Percentiles rank a stretch among this genome's conserved stretches.
Evolutionary conservation across 2,113 vertebrate species (phyloP).

Genomic region (Eretmodus cyanostictus): DNA sequence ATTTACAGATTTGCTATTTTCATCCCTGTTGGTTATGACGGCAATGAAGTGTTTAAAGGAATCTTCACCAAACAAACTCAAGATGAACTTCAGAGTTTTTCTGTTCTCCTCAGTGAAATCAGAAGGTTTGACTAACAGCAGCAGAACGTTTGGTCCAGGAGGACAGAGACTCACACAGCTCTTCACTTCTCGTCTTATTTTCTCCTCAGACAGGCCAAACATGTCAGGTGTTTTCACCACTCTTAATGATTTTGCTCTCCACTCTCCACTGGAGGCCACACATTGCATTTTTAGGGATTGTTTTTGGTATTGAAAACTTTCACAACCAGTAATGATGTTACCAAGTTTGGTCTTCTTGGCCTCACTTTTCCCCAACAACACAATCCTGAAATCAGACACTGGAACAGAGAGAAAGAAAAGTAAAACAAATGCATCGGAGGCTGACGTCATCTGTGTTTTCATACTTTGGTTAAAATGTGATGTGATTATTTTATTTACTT

Average conservation of each 20-base stretch:
- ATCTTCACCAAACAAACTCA: fast-evolving
- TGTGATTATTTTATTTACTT: background rate
- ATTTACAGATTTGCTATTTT: background rate
- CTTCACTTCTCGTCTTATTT: background rate
- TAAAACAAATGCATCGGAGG: background rate
- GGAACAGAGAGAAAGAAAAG: background rate
- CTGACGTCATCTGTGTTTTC: background rate
- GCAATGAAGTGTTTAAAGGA: background rate
- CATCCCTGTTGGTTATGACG: background rate
- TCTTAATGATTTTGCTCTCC: background rate
- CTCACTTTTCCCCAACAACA: background rate
- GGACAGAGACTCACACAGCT: background rate
- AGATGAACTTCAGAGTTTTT: fast-evolving
- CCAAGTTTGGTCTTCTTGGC: background rate
- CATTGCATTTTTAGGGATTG: background rate
- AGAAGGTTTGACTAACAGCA: background rate
- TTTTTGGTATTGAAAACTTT: background rate
- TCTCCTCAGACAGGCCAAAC: background rate
- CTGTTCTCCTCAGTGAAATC: background rate
- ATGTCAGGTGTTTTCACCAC: fast-evolving
- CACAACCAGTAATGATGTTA: background rate
- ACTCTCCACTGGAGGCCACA: background rate
- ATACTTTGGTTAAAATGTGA: background rate
- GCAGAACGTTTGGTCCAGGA: background rate
- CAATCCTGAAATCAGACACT: background rate